Evolutionary conservation across 1,140 invertebrate species (phyloP), one percentile per base, ranked within the genome.

Genomic region (Dendroctonus ponderosae): DNA sequence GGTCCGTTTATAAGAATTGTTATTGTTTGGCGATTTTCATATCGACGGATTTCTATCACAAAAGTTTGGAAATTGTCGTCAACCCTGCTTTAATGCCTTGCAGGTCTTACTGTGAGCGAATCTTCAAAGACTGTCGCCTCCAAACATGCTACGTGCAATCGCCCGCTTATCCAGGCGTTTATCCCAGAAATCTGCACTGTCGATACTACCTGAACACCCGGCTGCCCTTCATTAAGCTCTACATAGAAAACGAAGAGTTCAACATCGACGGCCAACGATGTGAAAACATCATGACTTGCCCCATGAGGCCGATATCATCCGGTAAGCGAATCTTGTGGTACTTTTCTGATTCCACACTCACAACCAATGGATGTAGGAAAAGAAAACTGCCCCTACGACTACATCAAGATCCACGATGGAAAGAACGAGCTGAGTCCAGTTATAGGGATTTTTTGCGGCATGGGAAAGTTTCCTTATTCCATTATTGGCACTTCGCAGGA

Each of bases 211-310:
- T 96, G 40, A 94, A 93, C 79, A 94, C 92, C 0, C 81, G 91
- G 41, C 83, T 91, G 71, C 91, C 92, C 3, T 94, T 91, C 80
- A 94, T 94, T 71, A 94, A 94, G 79, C 82, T 96, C 42, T 94
- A 94, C 81, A 92, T 94, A 70, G 92, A 94, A 77, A 94, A 94
- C 74, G 92, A 94, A 77, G 91, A 94, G 77, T 95, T 96, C 80
- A 94, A 95, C 72, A 92, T 96, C 62, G 93, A 96, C 73, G 93
- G 93, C 0, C 92, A 95, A 74, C 83, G 93, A 56, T 96, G 94
- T 76, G 93, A 96, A 77, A 95, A 95, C 77, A 92, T 95, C 66
- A 94, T 96, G 88, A 93, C 93, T 3, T 96, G 94, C 75, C 93
- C 93, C 9, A 94, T 96, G 87, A 83, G 92, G 67, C 91, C 92